These are phyloP conservation scores for Drosophila nigritarsus DNA, from an alignment of 2,888 invertebrate genomes.

Conservation along the genomic window DNA sequence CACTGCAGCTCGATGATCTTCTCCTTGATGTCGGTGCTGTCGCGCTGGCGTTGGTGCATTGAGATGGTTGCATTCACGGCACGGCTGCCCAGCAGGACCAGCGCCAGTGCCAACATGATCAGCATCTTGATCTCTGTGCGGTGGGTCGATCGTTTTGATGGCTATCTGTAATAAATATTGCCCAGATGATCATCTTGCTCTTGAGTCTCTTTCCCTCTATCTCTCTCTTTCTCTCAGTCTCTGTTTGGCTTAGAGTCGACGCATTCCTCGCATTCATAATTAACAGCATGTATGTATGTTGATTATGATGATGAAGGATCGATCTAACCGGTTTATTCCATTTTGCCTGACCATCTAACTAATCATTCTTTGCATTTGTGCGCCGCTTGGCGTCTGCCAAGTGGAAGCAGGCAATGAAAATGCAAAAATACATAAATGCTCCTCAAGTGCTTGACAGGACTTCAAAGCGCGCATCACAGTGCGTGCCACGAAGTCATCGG, in stretches of 20 bases:
- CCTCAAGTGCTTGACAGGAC: conserved; percentile 81
- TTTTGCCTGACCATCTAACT: conserved; percentile 78
- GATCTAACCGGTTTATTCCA: conserved; percentile 71
- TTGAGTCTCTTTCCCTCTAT: neutral
- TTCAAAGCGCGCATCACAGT: conserved; percentile 80
- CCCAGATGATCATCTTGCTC: conserved; percentile 52
- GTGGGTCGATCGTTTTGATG: conserved; percentile 37
- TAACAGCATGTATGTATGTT: conserved; percentile 68
- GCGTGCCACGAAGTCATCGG: conserved; percentile 68
- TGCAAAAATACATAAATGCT: conserved; percentile 81
- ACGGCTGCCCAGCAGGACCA: conserved; percentile 47
- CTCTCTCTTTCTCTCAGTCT: conserved; percentile 3
- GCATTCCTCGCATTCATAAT: conserved; percentile 78
- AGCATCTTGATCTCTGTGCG: conserved; percentile 33
- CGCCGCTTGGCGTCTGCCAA: conserved; percentile 26
- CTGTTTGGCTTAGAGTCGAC: conserved; percentile 21
- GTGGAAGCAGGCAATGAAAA: conserved; percentile 70
- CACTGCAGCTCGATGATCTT: conserved; percentile 83
- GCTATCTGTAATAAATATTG: conserved; percentile 67
- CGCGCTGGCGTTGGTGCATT: conserved; percentile 62
- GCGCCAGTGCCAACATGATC: conserved; percentile 49
- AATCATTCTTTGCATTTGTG: conserved; percentile 75
- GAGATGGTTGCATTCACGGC: conserved; percentile 38
- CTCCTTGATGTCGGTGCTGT: conserved; percentile 81
- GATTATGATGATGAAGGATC: conserved; percentile 79